Base-by-base conservation (phyloP, 2,797 vertebrate genomes). In the Pseudopleuronectes americanus region DNA sequence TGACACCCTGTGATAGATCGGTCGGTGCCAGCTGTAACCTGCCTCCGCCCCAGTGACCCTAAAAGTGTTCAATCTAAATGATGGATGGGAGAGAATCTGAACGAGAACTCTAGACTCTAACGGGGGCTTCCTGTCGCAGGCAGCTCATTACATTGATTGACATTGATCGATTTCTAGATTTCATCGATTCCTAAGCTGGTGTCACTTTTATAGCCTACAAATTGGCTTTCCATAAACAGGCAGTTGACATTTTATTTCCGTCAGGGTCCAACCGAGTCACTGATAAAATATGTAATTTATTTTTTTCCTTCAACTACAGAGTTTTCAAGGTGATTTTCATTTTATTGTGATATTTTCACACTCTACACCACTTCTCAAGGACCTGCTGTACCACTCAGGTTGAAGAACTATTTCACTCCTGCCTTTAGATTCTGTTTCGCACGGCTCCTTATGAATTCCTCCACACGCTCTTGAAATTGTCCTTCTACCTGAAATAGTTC, bases 401-500 rank as follows among this genome's bases (percentile, higher is more conserved):
- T 51, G 17, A 43, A 5, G 52, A 48, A 55, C 57, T 1, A 14
- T 49, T 56, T 45, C 48, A 19, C 64, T 31, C 51, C n/a, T n/a
- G 56, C 74, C 36, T 54, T 65, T 69, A 58, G 1, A 16, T 53
- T 54, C 24, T 36, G 31, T 43, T 62, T 22, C 56, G 47, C 31
- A 63, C 24, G 8, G 52, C 16, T 62, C 38, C 56, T 64, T 45
- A 10, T 61, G 48, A 54, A 76, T 71, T 71, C 60, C 24, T 69
- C 52, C n/a, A 41, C 52, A 66, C 48, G 58, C 52, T 12, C 28
- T 33, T 56, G 17, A n/a, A 56, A 33, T 12, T 17, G 41, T 43
- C 16, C 41, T 43, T 16, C 41, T 43, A 22, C 64, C 70, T 58
- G 4, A 56, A 76, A 61, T 74, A 60, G 76, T 74, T 65, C 53